Evolutionary conservation across 2,113 vertebrate genomes (phyloP), one percentile per base, ranked within the genome.

Genomic region (Regulus satrapa): DNA sequence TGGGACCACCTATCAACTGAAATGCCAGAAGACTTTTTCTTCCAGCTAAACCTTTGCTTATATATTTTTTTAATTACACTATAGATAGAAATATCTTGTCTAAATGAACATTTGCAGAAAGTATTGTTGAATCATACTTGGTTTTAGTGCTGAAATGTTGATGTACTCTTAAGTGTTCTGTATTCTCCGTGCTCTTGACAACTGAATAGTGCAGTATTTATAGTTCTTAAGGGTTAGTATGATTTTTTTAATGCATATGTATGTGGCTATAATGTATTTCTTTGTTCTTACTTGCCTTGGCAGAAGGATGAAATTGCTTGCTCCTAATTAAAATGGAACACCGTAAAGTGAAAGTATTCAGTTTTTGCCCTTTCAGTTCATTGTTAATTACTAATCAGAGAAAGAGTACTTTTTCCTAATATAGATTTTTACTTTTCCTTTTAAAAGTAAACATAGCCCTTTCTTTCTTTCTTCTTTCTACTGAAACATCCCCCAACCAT

Each of bases 141-240:
- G 2, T 48, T 87, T 89, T 82, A 85, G 5, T 54, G 38, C 8
- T 80, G 59, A 58, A 84, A 55, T 82, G 10, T 14, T 73, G 58
- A 75, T 34, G 18, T 58, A n/a, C 18, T 85, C 38, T 49, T 58
- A 46, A 83, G 36, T 55, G 16, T 71, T 93, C 63, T 94, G 8
- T 72, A 12, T 56, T 79, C n/a, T n/a, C 73, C 1, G 0, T 0
- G 0, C 23, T 58, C 20, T 15, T 66, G 28, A 71, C 38, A 61
- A 79, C 4, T 51, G 26, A 73, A 46, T 26, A 54, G 7, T 32
- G 18, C 8, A 45, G 26, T 84, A 77, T 77, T 81, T 77, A 28
- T 40, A 36, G 8, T 49, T 78, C 23, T 77, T 77, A 56, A 41
- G 12, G 18, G 8, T 67, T 84, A 67, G 28, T 6, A 21, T 48